These are phyloP conservation scores for Chlorospingus semifuscus DNA, from an alignment of 2,797 vertebrate genomes.

Conservation along the genomic window DNA sequence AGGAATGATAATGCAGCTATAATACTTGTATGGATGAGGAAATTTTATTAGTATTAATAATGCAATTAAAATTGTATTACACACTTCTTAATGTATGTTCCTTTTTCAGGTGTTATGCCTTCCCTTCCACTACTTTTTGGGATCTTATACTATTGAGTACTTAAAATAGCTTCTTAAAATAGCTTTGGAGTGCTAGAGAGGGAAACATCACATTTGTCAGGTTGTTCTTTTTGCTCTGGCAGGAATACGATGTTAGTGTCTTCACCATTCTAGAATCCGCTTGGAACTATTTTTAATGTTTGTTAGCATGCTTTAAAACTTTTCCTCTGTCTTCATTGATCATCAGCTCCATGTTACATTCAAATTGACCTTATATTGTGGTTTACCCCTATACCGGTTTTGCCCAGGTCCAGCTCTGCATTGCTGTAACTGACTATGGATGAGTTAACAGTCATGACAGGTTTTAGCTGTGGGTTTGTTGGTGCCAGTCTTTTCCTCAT, in stretches of 20 bases:
- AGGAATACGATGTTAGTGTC: neutral
- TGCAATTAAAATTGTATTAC: neutral
- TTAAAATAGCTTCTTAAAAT: neutral
- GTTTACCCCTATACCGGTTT: neutral
- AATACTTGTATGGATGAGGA: neutral
- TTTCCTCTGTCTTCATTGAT: neutral
- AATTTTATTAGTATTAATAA: neutral
- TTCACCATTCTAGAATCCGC: neutral
- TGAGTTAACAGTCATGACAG: neutral
- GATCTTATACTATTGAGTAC: neutral
- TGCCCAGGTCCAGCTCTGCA: neutral
- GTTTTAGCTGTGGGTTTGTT: neutral
- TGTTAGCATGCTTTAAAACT: neutral
- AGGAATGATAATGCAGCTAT: neutral
- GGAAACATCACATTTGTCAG: neutral
- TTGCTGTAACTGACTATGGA: neutral
- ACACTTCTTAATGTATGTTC: neutral
- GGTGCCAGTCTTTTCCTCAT: neutral
- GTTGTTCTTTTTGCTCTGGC: fast-evolving
- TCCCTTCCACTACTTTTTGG: neutral
- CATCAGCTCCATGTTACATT: neutral
- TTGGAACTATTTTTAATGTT: neutral
- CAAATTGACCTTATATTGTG: neutral
- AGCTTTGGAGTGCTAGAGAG: neutral
- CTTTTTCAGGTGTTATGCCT: neutral